These are phyloP conservation scores for Numida meleagris DNA, from an alignment of 2,113 vertebrate species.

Conservation along the genomic window DNA sequence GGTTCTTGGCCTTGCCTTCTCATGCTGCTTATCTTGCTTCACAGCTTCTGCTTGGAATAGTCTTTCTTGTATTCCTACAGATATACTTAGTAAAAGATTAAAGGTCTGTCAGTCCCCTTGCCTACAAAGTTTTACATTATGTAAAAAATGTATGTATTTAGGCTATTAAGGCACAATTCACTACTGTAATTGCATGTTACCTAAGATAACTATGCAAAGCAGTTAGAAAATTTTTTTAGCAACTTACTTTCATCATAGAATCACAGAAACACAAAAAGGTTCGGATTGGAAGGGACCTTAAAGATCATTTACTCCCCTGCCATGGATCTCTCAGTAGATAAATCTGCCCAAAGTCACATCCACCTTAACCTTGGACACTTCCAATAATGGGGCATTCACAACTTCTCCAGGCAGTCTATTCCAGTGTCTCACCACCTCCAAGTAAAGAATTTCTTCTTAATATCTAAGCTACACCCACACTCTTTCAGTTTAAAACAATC, in stretches of 20 bases:
- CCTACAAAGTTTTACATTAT: background rate
- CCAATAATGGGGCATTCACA: background rate
- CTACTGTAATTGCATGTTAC: background rate
- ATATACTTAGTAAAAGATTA: background rate
- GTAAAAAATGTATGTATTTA: background rate
- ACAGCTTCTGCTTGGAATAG: too few species aligned
- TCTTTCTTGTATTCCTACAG: too few species aligned
- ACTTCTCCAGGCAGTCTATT: background rate
- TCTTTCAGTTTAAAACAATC: background rate
- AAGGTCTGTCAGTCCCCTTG: background rate
- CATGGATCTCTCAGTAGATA: background rate
- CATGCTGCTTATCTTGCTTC: too few species aligned
- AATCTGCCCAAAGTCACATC: background rate
- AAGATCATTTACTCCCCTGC: background rate
- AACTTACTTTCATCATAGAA: background rate
- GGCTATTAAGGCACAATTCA: background rate
- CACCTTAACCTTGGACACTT: background rate
- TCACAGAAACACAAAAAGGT: background rate
- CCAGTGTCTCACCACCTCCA: background rate
- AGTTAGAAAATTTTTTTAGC: background rate
- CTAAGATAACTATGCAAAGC: background rate
- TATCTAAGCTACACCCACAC: background rate
- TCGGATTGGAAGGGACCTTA: background rate
- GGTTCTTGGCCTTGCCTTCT: too few species aligned
- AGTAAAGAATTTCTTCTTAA: background rate